Evolutionary conservation across 2,888 invertebrate species (phyloP).

Genomic region (Acheta domesticus): DNA sequence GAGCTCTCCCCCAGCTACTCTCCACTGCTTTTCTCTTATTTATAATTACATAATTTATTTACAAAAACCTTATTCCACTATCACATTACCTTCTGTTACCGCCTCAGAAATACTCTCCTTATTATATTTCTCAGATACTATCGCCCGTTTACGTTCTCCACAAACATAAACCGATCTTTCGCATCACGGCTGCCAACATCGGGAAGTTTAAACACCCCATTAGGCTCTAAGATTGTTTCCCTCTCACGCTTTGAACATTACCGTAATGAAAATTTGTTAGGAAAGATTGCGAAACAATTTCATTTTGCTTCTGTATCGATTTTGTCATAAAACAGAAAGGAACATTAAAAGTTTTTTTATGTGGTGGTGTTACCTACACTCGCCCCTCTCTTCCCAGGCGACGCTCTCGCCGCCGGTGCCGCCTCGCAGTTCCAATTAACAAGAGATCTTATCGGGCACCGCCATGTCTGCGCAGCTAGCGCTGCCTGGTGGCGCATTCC

Average conservation of each 20-base stretch:
- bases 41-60: background rate
- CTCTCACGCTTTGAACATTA: background rate
- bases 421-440: constrained; percentile 4
- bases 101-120: background rate
- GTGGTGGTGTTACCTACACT: background rate
- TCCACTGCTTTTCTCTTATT: background rate
- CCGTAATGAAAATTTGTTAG: constrained; percentile 8
- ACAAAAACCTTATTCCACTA: constrained; percentile 1
- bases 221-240: background rate
- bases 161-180: background rate
- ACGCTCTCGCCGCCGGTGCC: background rate
- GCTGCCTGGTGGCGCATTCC: background rate
- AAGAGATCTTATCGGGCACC: background rate
- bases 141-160: constrained; percentile 3
- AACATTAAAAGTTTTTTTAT: constrained; percentile 1
- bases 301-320: constrained; percentile 18
- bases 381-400: background rate
- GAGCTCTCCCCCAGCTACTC: background rate
- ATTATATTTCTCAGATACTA: background rate
- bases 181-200: background rate
- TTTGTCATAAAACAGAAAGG: constrained; percentile 3
- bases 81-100: background rate
- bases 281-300: constrained; percentile 10
- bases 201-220: background rate
- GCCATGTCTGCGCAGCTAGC: background rate